Evolutionary conservation across 2,113 vertebrate species (phyloP).

Genomic region (Natator depressus): DNA sequence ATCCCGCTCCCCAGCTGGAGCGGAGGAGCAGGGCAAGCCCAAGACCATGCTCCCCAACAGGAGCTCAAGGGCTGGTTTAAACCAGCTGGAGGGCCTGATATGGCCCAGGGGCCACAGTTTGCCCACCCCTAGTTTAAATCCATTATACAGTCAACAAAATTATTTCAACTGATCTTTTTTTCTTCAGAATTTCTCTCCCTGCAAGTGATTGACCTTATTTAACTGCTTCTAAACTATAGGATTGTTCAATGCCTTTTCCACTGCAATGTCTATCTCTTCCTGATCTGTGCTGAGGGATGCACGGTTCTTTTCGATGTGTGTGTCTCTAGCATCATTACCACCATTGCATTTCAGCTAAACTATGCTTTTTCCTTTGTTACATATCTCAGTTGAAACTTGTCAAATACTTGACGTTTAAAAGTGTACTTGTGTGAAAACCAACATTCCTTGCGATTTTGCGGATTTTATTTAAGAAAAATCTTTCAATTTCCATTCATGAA

Average conservation of each 20-base stretch:
- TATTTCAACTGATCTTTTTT: neutral
- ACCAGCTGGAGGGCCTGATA: too few species aligned
- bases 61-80: too few species aligned
- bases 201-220: neutral
- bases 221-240: neutral
- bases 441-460: neutral
- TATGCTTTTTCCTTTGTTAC: neutral
- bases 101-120: too few species aligned
- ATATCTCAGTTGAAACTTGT: neutral
- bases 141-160: neutral
- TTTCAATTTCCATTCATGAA: neutral
- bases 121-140: neutral
- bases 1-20: too few species aligned
- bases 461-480: neutral
- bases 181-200: neutral
- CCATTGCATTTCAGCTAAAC: neutral
- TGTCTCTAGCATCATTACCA: neutral
- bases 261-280: neutral
- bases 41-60: too few species aligned
- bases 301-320: neutral
- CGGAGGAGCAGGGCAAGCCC: too few species aligned
- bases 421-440: neutral
- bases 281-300: neutral
- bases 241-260: neutral
- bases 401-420: neutral